A percentile compares a stretch with the other conserved stretches of the same genome.
Conservation (phyloP, 2,113 vertebrate genomes). For the Cyanoramphus novaezelandiae region DNA sequence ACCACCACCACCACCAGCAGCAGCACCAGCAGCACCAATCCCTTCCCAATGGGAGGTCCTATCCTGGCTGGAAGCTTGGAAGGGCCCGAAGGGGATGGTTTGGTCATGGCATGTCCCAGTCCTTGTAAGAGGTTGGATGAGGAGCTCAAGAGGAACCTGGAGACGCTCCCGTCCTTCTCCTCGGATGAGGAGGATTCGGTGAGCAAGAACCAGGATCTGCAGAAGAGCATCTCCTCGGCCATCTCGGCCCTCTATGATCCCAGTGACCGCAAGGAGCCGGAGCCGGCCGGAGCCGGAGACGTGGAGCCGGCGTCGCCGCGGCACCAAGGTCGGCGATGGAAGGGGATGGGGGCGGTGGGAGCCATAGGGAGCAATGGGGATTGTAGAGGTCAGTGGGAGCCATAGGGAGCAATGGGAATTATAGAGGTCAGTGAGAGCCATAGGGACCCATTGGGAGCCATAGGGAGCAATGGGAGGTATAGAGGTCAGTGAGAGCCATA, state of each 20-base stretch:
- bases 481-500: no score
- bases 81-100: constrained; percentile 80
- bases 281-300: background rate
- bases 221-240: constrained; percentile 93
- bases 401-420: no score
- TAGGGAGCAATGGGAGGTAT: no score
- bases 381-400: no score
- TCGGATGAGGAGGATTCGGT: constrained; percentile 93
- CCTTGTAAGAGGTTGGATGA: constrained; percentile 89
- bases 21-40: background rate
- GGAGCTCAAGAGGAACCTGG: constrained; percentile 90
- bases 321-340: no score
- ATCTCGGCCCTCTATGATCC: constrained; percentile 92
- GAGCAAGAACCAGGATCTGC: constrained; percentile 92
- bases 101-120: constrained; percentile 84
- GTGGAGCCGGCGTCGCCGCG: no score
- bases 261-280: constrained; percentile 75
- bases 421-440: no score
- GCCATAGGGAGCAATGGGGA: no score
- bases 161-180: constrained; percentile 91
- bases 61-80: constrained; percentile 70
- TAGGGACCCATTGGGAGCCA: no score
- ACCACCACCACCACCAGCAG: no score
- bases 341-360: no score
- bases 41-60: constrained; percentile 69